Base-by-base conservation (phyloP, 2,113 vertebrate genomes). In the Fregata magnificens region DNA sequence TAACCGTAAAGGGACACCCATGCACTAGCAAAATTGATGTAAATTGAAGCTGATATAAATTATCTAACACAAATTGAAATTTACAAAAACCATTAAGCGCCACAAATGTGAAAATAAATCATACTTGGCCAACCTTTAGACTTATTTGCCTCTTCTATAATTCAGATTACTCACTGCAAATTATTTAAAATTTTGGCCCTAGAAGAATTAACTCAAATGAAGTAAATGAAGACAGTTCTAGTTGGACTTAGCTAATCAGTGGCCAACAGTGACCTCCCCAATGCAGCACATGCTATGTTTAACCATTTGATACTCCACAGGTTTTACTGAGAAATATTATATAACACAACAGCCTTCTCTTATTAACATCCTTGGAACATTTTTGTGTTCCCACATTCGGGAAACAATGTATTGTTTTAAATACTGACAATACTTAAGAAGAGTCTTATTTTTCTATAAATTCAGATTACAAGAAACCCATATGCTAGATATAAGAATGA, bases 41-140 rank as follows among this genome's bases (percentile, higher is more conserved):
- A 96, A 97, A 98, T 95, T 95, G 94, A 95, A 97, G 86, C 65
- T 94, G 96, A 97, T 97, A 90, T 71, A 95, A 97, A 97, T 97
- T 97, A 96, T 92, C 88, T 42, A 92, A 84, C 93, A 95, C 91
- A 97, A 96, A 97, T 78, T 96, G 87, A 95, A 97, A 96, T 96
- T 97, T 95, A 95, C 89, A 94, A 96, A 97, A 98, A 88, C 79
- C 88, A 94, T 97, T 97, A 96, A 94, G 88, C 0, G 1, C 50
- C 82, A 88, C 79, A 95, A 95, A 97, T 85, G 58, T 49, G 72
- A 95, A 96, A 95, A 97, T 96, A 96, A 96, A 96, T 97, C 94
- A 96, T 59, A 95, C 45, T 85, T 73, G 74, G 84, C 70, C 86
- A 95, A 82, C 36, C 59, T 88, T 71, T 80, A 62, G 74, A 56